phyloP scores from a whole-genome alignment of 2,888 invertebrate species.

The Junonia oenone region DNA sequence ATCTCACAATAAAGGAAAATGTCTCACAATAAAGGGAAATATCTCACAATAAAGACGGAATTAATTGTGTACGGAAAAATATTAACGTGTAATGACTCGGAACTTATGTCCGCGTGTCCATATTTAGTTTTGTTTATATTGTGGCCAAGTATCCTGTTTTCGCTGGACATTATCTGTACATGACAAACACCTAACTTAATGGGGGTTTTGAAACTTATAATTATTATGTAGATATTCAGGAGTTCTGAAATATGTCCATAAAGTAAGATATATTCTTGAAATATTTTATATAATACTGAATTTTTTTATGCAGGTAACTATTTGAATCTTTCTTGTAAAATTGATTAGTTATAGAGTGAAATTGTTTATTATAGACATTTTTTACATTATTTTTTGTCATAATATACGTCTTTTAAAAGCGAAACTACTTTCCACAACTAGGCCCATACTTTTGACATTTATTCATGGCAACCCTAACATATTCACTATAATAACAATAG shows the following conservation, averaged over 20 bases:
- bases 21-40: slow-evolving; percentile 22
- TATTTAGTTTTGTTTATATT: slow-evolving; percentile 5
- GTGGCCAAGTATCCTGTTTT: not conserved
- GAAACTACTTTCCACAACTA: not conserved
- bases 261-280: too few species aligned
- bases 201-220: not conserved
- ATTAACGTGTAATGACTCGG: slow-evolving; percentile 56
- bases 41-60: slow-evolving; percentile 11
- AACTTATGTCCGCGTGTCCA: slow-evolving; percentile 42
- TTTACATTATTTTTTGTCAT: too few species aligned
- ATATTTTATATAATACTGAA: too few species aligned
- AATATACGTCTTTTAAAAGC: too few species aligned
- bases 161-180: not conserved
- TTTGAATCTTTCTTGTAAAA: too few species aligned
- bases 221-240: too few species aligned
- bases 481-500: not conserved
- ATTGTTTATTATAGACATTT: too few species aligned
- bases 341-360: too few species aligned
- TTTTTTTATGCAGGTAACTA: too few species aligned
- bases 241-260: too few species aligned
- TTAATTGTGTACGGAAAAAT: slow-evolving; percentile 29
- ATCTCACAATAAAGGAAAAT: slow-evolving; percentile 32
- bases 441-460: not conserved
- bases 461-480: not conserved
- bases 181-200: too few species aligned